These are phyloP conservation scores for Chaetodon auriga DNA, from an alignment of 2,113 vertebrate genomes.

Conservation along the genomic window DNA sequence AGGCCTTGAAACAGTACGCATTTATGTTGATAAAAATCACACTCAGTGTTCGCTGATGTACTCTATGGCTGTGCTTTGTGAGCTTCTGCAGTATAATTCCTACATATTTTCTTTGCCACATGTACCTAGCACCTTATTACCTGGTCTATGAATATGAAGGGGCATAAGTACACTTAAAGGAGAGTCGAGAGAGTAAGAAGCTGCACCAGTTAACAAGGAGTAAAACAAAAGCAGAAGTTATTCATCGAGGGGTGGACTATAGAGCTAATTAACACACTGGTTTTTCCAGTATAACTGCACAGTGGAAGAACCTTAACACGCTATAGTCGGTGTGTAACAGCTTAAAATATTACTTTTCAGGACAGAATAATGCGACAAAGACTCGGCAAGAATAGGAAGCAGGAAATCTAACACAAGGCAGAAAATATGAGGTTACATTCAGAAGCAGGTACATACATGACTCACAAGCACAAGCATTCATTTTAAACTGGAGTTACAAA, in stretches of 20 bases:
- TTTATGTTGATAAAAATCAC: conserved; percentile 8
- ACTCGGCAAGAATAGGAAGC: background rate
- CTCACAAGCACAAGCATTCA: conserved; percentile 12
- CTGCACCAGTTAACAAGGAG: conserved; percentile 20
- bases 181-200: conserved; percentile 27
- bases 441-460: background rate
- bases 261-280: conserved; percentile 8
- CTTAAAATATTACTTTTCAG: background rate
- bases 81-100: conserved; percentile 24
- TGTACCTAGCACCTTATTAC: conserved; percentile 48
- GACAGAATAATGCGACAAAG: background rate
- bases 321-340: background rate
- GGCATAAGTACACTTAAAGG: conserved; percentile 72
- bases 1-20: conserved; percentile 27
- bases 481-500: conserved; percentile 12
- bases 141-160: conserved; percentile 32
- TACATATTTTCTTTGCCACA: conserved; percentile 10
- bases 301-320: background rate
- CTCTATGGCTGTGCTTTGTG: conserved; percentile 19
- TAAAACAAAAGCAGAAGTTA: conserved; percentile 23
- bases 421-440: conserved; percentile 40
- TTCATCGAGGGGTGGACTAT: background rate
- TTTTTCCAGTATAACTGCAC: background rate
- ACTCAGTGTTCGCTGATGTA: conserved; percentile 12
- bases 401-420: conserved; percentile 5